Conservation (phyloP, 2,888 invertebrate species). For the Ectemnius cavifrons region DNA sequence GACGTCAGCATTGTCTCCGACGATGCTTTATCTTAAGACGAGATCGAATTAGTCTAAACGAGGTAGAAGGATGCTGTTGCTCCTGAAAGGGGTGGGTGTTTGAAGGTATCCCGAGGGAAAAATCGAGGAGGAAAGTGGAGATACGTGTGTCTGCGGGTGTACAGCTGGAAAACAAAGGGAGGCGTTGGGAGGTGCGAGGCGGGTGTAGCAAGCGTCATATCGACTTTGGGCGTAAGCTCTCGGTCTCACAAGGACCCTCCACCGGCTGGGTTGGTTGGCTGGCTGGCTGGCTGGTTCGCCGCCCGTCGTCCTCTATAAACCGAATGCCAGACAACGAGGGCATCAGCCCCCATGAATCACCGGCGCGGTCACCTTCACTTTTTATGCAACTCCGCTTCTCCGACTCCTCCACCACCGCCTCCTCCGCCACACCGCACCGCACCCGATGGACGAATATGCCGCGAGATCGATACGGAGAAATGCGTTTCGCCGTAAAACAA, state of each 20-base stretch:
- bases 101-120: too few species aligned
- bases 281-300: slow-evolving; percentile 21
- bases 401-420: slow-evolving; percentile 38
- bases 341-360: slow-evolving; percentile 76
- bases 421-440: slow-evolving; percentile 10
- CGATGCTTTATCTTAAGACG: too few species aligned
- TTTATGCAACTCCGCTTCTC: slow-evolving; percentile 73
- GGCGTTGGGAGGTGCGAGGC: not conserved
- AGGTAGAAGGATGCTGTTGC: too few species aligned
- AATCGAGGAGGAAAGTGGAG: not conserved
- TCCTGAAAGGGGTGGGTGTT: too few species aligned
- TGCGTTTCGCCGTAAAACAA: slow-evolving; percentile 3
- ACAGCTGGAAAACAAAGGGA: slow-evolving; percentile 40
- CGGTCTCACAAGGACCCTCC: slow-evolving; percentile 52
- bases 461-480: slow-evolving; percentile 35
- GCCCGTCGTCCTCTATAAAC: slow-evolving; percentile 54
- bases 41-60: too few species aligned
- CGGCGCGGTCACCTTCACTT: slow-evolving; percentile 74
- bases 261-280: slow-evolving; percentile 12
- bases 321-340: slow-evolving; percentile 75
- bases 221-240: slow-evolving; percentile 10
- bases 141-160: slow-evolving; percentile 4
- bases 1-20: too few species aligned
- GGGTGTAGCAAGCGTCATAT: slow-evolving; percentile 4
- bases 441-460: slow-evolving; percentile 2